A percentile compares a stretch with the other conserved stretches of the same genome.
Evolutionary conservation across 1,140 invertebrate species (phyloP).

Genomic region (Liolophura sinensis): DNA sequence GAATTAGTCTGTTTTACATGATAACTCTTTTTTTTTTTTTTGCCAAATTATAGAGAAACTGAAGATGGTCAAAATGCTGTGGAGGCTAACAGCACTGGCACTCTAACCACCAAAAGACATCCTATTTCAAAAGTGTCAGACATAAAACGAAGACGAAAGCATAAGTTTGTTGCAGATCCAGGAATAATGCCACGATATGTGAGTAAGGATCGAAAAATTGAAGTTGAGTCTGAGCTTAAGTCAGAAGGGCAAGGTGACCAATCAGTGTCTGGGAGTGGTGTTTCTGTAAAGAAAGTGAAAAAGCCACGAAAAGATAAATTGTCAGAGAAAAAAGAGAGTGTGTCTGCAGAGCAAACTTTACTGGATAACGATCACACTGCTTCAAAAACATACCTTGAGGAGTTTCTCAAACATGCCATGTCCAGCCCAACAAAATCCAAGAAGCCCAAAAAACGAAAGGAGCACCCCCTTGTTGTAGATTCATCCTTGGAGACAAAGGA

Average conservation of each 20-base stretch:
- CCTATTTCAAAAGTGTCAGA: slow-evolving; percentile 41
- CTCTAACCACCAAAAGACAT: slow-evolving; percentile 51
- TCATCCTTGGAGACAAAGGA: too few species aligned
- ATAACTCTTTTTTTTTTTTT: slow-evolving; percentile 5
- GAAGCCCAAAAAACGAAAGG: too few species aligned
- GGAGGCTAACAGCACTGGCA: slow-evolving; percentile 47
- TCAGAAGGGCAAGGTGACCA: slow-evolving; percentile 6
- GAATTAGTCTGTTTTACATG: neutral
- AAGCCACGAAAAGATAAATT: slow-evolving; percentile 14
- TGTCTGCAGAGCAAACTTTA: neutral
- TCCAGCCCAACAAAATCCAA: too few species aligned
- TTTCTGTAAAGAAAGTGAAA: slow-evolving; percentile 1
- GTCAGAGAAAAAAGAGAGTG: slow-evolving; percentile 1
- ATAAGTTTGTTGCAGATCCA: slow-evolving; percentile 1
- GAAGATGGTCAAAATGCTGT: slow-evolving; percentile 32
- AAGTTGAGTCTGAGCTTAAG: slow-evolving; percentile 1
- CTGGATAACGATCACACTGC: too few species aligned
- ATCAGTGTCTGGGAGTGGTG: slow-evolving; percentile 5
- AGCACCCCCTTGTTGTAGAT: too few species aligned
- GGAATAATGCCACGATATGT: slow-evolving; percentile 6
- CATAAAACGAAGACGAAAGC: slow-evolving; percentile 3
- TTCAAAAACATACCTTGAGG: too few species aligned
- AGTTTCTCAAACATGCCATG: too few species aligned
- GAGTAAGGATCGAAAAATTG: slow-evolving; percentile 9
- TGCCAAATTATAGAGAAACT: slow-evolving; percentile 22